These are phyloP conservation scores for Pitta sordida DNA, from an alignment of 2,113 vertebrate genomes.

Conservation along the genomic window DNA sequence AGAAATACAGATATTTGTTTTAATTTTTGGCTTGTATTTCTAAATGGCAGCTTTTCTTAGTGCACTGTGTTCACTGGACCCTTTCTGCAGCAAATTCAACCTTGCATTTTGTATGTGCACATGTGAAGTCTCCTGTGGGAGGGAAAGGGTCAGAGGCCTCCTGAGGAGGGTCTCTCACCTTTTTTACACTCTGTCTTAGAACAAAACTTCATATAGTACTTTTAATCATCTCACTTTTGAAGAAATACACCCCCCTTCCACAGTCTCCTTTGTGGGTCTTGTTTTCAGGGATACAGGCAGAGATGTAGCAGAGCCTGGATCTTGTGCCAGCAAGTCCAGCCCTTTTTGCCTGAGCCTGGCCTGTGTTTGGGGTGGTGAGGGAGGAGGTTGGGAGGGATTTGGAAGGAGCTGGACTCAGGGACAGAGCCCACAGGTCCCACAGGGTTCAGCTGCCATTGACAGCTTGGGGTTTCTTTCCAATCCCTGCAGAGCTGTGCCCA, in stretches of 20 bases:
- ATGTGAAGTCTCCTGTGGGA: not conserved
- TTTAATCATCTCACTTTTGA: not conserved
- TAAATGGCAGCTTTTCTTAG: not conserved
- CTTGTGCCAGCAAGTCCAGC: not conserved
- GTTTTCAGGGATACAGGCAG: not conserved
- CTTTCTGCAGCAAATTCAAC: not conserved
- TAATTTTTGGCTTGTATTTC: not conserved
- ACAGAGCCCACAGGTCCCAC: not conserved
- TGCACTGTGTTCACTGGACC: too few relatives aligned
- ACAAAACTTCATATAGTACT: not conserved
- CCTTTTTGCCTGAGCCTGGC: not conserved
- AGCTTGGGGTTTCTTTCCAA: not conserved
- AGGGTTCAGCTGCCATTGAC: not conserved
- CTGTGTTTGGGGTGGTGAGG: fast-evolving
- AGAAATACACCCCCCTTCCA: not conserved
- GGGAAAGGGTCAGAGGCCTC: not conserved
- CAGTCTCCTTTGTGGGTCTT: not conserved
- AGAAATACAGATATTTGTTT: not conserved
- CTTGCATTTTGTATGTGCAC: not conserved
- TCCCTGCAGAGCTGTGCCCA: not conserved
- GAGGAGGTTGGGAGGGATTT: not conserved
- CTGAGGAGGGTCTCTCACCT: not conserved
- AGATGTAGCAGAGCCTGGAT: not conserved
- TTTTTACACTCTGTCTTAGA: not conserved
- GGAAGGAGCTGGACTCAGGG: not conserved